Evolutionary conservation across 2,113 vertebrate species (phyloP), one percentile per base, ranked within the genome.

Genomic region (Caranx melampygus): DNA sequence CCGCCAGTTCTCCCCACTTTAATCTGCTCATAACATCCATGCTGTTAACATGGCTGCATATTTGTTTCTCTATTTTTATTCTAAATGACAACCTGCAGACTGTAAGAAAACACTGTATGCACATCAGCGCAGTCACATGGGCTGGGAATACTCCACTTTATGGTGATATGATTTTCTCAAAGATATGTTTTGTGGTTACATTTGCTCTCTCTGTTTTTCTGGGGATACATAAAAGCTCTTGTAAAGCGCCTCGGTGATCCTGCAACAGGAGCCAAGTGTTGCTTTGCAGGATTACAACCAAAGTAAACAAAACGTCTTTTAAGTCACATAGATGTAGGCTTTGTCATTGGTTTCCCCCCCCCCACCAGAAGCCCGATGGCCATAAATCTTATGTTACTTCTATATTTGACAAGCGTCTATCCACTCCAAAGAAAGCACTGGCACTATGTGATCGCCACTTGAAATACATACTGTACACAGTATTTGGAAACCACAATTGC

Each of bases 391-490:
- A 42, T 87, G 78, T 90, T 85, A 82, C 84, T 84, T 92, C 93
- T 94, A 92, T 88, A 93, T 94, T 93, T 91, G 91, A 93, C 91
- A 88, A 73, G 75, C 78, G 51, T 80, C 60, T 63, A 45, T 89
- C 78, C 78, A 77, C 81, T 94, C 94, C 93, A 94, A 94, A 92
- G 93, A 94, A 95, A 95, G 90, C 92, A 90, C 75, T 92, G 92
- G 92, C 92, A 88, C 83, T 71, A 86, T 79, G 86, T 10, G 52
- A 84, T 88, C 11, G 9, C 80, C 85, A 92, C 90, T 92, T 93
- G 85, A 92, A 94, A 94, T 90, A 91, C 85, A 90, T 87, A 81
- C 70, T 82, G 71, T 81, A 87, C 89, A 90, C 84, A 88, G 84
- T 64, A 91, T 89, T 87, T 82, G 66, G 73, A 94, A 93, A 77